phyloP scores from a whole-genome alignment of 2,888 invertebrate genomes.

The Pammene fasciana region DNA sequence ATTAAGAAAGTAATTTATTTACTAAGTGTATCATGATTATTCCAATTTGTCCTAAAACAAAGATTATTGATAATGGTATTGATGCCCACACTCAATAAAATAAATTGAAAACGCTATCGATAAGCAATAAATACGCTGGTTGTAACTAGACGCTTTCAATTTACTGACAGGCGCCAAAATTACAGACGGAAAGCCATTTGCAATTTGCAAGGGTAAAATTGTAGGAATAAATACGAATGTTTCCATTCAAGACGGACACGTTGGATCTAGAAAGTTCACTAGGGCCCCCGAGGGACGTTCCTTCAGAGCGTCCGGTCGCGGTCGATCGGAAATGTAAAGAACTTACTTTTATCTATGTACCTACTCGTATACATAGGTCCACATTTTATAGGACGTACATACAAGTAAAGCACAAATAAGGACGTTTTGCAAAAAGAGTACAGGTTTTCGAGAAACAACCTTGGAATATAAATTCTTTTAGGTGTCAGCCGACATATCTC shows the following conservation, averaged over 20 bases:
- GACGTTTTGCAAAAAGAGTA: too few species aligned
- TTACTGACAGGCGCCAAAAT: constrained; percentile 7
- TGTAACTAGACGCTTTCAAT: neutral
- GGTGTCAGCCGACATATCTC: too few species aligned
- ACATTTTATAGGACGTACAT: neutral
- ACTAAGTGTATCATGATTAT: too few species aligned
- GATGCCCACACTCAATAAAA: neutral
- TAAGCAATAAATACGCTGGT: constrained; percentile 2
- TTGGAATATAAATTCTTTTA: too few species aligned
- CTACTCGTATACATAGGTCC: neutral
- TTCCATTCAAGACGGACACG: constrained; percentile 52
- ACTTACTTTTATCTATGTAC: constrained; percentile 8
- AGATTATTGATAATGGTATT: too few species aligned
- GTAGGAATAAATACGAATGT: constrained; percentile 47
- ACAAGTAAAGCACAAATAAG: too few species aligned
- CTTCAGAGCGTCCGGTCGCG: constrained; percentile 46
- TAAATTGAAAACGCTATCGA: neutral
- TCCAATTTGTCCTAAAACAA: too few species aligned
- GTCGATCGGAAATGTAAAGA: constrained; percentile 27
- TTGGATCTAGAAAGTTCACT: constrained; percentile 47
- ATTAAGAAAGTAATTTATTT: too few species aligned
- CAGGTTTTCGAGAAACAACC: too few species aligned
- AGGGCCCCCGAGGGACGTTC: constrained; percentile 47
- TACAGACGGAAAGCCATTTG: constrained; percentile 33
- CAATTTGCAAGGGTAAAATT: constrained; percentile 47